Evolutionary conservation across 1,140 invertebrate species (phyloP), one percentile per base, ranked within the genome.

Genomic region (Hyposmocoma kahamanoa): DNA sequence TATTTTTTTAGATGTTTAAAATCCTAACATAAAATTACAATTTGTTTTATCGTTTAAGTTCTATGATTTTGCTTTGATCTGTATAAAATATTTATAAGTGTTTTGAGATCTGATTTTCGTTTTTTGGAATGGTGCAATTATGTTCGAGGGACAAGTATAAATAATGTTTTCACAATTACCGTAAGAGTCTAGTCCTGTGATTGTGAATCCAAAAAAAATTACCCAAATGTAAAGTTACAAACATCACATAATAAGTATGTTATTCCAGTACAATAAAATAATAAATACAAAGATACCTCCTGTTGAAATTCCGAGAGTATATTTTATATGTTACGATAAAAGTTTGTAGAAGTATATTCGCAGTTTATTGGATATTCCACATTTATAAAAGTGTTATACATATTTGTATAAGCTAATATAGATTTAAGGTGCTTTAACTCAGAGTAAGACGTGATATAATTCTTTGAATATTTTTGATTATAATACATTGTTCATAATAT

Each of bases 51-150:
- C 65, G 63, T 69, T 62, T 78, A 83, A 81, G 82, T 80, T 70
- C 68, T 71, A 69, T 85, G 76, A 84, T 85, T 85, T 85, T 85
- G 82, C 82, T 85, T 85, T 85, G 82, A 81, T 82, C 69, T 77
- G 78, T 81, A 70, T 66, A 72, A 77, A 76, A 78, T 77, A 72
- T 80, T 81, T 72, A 66, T 64, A 13, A 15, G 22, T 3, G 9
- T 59, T 56, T 54, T 65, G 62, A 71, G 75, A 80, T 78, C 77
- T 80, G 80, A 80, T 77, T 72, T 17, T 38, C 57, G 53, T 51
- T 59, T 58, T 56, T 26, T 59, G 32, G 44, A 11, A 58, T 56
- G 67, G 75, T 82, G 72, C 71, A 75, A 74, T 73, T 43, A n/a
- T 36, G 10, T 36, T 36, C n/a, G n/a, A n/a, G n/a, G n/a, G n/a